Evolutionary conservation across 2,113 vertebrate species (phyloP).

Genomic region (Nerophis ophidion): DNA sequence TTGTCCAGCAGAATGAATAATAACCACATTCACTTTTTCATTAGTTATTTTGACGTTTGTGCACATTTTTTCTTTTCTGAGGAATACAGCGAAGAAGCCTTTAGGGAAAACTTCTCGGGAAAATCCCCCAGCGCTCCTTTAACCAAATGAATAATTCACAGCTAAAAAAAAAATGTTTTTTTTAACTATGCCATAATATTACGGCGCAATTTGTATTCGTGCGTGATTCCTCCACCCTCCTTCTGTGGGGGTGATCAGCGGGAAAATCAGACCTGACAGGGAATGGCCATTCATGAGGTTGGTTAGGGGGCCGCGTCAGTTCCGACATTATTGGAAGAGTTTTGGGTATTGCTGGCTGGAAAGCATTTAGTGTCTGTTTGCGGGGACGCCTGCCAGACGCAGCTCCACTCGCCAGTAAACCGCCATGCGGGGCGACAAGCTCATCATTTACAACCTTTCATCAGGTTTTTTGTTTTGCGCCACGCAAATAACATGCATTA

Average conservation of each 20-base stretch:
- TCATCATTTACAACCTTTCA: constrained; percentile 16
- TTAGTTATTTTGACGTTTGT: constrained; percentile 30
- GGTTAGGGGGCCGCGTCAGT: constrained; percentile 18
- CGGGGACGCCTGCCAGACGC: constrained; percentile 24
- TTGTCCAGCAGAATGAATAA: constrained; percentile 8
- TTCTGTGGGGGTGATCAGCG: constrained; percentile 39
- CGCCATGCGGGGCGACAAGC: background rate
- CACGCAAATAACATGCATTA: constrained; percentile 9
- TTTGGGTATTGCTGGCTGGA: constrained; percentile 34
- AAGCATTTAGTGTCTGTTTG: constrained; percentile 15
- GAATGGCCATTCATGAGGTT: constrained; percentile 34
- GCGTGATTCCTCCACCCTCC: constrained; percentile 19
- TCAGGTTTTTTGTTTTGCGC: background rate
- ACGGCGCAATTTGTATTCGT: constrained; percentile 41
- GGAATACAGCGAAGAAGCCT: constrained; percentile 22
- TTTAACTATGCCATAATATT: constrained; percentile 50
- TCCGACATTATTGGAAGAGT: constrained; percentile 34
- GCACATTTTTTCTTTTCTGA: constrained; percentile 26
- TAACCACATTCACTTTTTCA: constrained; percentile 31
- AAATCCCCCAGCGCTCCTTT: constrained; percentile 39
- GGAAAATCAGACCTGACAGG: constrained; percentile 31
- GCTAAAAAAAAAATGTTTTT: constrained; percentile 45
- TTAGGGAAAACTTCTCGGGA: constrained; percentile 36
- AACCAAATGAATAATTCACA: constrained; percentile 51
- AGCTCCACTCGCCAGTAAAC: constrained; percentile 10